Evolutionary conservation across 2,113 vertebrate genomes (phyloP).

Genomic region (Quiscalus mexicanus): DNA sequence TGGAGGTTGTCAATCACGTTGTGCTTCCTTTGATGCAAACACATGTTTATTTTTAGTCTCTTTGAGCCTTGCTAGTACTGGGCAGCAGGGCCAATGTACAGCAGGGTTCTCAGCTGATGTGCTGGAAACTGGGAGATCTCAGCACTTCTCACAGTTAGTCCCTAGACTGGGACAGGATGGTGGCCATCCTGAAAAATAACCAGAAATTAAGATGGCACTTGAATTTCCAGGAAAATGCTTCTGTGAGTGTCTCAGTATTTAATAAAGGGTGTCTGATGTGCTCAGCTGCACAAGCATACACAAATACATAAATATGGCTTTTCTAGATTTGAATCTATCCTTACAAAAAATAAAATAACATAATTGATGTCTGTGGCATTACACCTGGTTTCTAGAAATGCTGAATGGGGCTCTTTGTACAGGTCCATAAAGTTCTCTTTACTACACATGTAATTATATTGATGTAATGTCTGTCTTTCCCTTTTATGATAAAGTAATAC

Average conservation of each 20-base stretch:
- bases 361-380: neutral
- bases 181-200: neutral
- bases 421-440: neutral
- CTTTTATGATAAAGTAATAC: neutral
- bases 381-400: neutral
- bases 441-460: neutral
- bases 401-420: neutral
- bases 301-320: neutral
- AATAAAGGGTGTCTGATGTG: neutral
- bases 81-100: neutral
- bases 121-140: neutral
- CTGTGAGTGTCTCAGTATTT: neutral
- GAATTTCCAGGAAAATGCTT: neutral
- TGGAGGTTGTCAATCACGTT: constrained; percentile 78
- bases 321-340: neutral
- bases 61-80: neutral
- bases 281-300: neutral
- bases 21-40: neutral
- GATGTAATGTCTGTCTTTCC: neutral
- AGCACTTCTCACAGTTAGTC: neutral
- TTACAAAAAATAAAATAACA: neutral
- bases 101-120: neutral
- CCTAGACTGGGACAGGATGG: neutral
- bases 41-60: constrained; percentile 24
- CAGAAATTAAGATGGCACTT: neutral